Conservation (phyloP, 2,113 vertebrate genomes). For the Aspiorhynchus laticeps region DNA sequence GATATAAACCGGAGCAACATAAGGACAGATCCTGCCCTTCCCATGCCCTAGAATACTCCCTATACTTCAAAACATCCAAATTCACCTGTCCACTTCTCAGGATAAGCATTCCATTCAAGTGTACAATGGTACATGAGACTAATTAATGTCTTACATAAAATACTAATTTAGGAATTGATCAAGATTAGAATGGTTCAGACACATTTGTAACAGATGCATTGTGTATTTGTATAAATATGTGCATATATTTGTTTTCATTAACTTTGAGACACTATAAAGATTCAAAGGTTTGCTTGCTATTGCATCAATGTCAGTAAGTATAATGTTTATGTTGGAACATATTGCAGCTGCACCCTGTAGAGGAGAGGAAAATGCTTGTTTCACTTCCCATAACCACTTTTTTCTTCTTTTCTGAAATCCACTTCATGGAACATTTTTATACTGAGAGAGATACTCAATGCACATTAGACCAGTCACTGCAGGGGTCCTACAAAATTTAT, state of each 20-base stretch:
- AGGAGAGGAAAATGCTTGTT: not conserved
- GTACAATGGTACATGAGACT: not conserved
- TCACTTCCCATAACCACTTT: constrained; percentile 8
- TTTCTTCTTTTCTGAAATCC: not conserved
- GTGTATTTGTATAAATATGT: not conserved
- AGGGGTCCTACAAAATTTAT: not conserved
- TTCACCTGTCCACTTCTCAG: not conserved
- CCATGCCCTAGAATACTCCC: not conserved
- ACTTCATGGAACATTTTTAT: not conserved
- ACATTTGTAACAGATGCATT: not conserved
- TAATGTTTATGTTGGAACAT: not conserved
- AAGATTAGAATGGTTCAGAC: not conserved
- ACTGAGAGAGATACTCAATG: not conserved
- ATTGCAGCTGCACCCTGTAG: not conserved
- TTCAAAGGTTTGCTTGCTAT: not conserved
- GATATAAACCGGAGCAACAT: constrained; percentile 35
- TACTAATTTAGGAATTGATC: not conserved
- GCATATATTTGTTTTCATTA: not conserved
- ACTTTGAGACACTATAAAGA: not conserved
- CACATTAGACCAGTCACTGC: not conserved
- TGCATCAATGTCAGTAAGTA: not conserved
- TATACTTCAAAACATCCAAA: constrained; percentile 32
- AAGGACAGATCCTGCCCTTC: constrained; percentile 6
- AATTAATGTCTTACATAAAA: not conserved
- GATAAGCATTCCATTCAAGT: not conserved